phyloP scores from a whole-genome alignment of 1,140 invertebrate genomes.

The Camponotus floridanus region DNA sequence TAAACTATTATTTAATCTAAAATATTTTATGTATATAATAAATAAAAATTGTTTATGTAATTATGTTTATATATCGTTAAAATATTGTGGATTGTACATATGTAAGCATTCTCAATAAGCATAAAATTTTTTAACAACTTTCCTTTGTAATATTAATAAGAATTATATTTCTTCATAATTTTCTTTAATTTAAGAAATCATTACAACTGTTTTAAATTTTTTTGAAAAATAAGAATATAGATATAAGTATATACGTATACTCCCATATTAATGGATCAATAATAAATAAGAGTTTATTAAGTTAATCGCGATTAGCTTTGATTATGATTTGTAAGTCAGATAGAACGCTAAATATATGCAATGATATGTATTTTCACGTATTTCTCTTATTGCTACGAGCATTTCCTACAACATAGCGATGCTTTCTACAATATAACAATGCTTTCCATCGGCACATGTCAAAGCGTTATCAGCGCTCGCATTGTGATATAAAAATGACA shows the following conservation, averaged over 20 bases:
- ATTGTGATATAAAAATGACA: neutral
- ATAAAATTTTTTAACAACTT: neutral
- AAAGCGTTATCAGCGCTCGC: slow-evolving; percentile 4
- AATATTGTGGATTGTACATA: neutral
- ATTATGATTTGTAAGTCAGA: neutral
- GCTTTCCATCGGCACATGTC: neutral
- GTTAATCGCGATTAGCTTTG: neutral
- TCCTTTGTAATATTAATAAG: neutral
- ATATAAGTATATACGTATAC: too few relatives aligned
- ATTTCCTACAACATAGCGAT: neutral
- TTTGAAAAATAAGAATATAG: neutral
- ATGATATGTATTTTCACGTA: neutral
- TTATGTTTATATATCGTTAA: neutral
- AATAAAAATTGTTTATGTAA: neutral
- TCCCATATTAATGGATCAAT: neutral
- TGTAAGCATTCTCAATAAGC: neutral
- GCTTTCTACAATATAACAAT: neutral
- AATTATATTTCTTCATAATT: neutral
- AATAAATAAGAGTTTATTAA: neutral
- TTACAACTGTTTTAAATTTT: neutral
- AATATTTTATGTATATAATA: neutral
- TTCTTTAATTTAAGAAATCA: neutral
- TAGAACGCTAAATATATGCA: neutral
- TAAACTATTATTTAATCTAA: neutral
- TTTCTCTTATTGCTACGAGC: too few relatives aligned